Base-by-base conservation (phyloP, 2,113 vertebrate species). In the Hepsetus odoe region DNA sequence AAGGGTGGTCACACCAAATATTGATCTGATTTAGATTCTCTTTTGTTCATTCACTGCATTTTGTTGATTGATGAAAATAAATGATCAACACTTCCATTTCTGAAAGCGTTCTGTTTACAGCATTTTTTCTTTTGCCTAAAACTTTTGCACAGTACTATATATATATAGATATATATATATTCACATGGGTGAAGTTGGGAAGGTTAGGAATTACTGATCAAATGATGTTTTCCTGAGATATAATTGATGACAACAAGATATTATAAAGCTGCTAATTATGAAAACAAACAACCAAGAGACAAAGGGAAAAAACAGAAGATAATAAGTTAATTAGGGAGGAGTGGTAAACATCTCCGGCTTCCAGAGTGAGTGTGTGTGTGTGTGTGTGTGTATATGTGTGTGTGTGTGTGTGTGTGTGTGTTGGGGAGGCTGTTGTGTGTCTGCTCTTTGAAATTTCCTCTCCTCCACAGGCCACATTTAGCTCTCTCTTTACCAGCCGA, bases 401-500 rank as follows among this genome's bases (percentile, higher is more conserved):
- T 30, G 46, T 30, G n/a, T 8, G 4, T 53, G 46, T 16, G 7
- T 32, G n/a, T n/a, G n/a, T n/a, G n/a, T n/a, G n/a, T n/a, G n/a
- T n/a, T n/a, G n/a, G n/a, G n/a, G n/a, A n/a, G 10, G 28, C 20
- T 58, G 22, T 44, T 51, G 68, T 40, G 9, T 32, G 5, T 9
- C 44, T 11, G 30, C 16, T 59, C 67, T 71, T 78, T 70, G 76
- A 77, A 69, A 69, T 77, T 58, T 59, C 20, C 26, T 8, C 68
- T 4, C 33, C 8, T 61, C 55, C 76, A 62, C 56, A 51, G 55
- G 28, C 67, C 61, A 56, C 6, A 24, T 49, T 9, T 55, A n/a
- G 42, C 42, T 69, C 32, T 69, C 59, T 66, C 66, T 68, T 69
- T 70, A 82, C 72, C 72, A 79, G 64, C 75, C 75, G 58, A 59